Conservation (phyloP, 2,113 vertebrate genomes). For the Heterocephalus glaber region DNA sequence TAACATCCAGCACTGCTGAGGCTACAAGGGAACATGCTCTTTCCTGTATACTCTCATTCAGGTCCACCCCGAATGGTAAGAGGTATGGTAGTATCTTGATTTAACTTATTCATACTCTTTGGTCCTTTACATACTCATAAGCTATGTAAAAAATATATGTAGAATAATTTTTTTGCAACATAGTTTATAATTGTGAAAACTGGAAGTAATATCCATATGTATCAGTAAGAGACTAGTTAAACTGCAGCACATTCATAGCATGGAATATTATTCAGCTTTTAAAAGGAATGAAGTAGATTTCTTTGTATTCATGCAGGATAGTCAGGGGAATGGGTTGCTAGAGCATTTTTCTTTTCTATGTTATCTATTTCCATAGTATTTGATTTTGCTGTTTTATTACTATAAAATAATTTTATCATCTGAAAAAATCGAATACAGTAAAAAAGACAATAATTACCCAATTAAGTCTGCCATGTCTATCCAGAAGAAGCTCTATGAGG, state of each 20-base stretch:
- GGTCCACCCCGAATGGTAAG: not conserved
- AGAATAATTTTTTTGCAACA: not conserved
- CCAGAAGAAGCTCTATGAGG: not conserved
- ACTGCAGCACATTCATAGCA: not conserved
- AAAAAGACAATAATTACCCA: not conserved
- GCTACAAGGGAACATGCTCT: not conserved
- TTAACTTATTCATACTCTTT: not conserved
- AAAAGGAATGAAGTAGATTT: constrained; percentile 5
- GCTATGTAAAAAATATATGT: not conserved
- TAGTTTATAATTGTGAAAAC: constrained; percentile 5
- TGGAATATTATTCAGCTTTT: not conserved
- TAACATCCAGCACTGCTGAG: not conserved
- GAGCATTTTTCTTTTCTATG: not conserved
- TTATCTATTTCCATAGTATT: not conserved
- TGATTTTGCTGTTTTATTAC: constrained; percentile 48
- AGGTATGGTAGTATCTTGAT: not conserved
- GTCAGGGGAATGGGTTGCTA: not conserved
- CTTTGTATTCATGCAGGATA: not conserved
- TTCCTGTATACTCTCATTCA: not conserved
- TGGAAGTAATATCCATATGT: not conserved
- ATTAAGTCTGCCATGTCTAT: not conserved
- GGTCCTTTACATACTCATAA: not conserved
- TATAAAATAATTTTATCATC: not conserved
- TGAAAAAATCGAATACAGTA: not conserved
- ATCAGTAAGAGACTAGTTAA: not conserved